Base-by-base conservation (phyloP, 2,888 invertebrate species). In the Caenorhabditis virilis region DNA sequence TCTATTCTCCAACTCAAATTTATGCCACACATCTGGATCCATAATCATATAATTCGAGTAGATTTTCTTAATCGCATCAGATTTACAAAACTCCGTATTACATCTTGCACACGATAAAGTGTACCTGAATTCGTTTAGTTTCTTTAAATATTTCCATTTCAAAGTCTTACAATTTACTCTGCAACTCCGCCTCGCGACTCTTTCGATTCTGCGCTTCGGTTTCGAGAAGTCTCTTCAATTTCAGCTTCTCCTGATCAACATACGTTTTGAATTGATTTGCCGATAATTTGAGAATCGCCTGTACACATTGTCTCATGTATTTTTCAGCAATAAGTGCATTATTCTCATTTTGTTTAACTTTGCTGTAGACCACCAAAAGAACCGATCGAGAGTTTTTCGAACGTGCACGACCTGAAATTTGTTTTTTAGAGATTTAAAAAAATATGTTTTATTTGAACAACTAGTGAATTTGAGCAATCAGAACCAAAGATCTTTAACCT, bases 381-480 rank as follows among this genome's bases (percentile, higher is more conserved):
- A 79, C 63, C 3, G 79, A 75, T 22, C 64, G 60, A 33, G 76
- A 73, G 50, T 67, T 70, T 25, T 65, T 65, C 13, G 77, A 79
- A 59, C 80, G 78, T 25, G 78, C 80, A 69, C 80, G 77, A 56
- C n/a, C n/a, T n/a, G n/a, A n/a, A n/a, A n/a, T n/a, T n/a, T n/a
- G n/a, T n/a, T n/a, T n/a, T n/a, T n/a, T n/a, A n/a, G n/a, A n/a
- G n/a, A n/a, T n/a, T n/a, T n/a, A n/a, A n/a, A n/a, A n/a, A n/a
- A n/a, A n/a, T n/a, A n/a, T n/a, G n/a, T n/a, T n/a, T n/a, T n/a
- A n/a, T n/a, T n/a, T n/a, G n/a, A n/a, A n/a, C n/a, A n/a, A n/a
- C n/a, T n/a, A n/a, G n/a, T n/a, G n/a, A n/a, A n/a, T n/a, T n/a
- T n/a, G n/a, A n/a, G n/a, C n/a, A n/a, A n/a, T n/a, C n/a, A n/a